These are phyloP conservation scores for Epinotia demarniana DNA, from an alignment of 2,888 invertebrate species.

Conservation along the genomic window DNA sequence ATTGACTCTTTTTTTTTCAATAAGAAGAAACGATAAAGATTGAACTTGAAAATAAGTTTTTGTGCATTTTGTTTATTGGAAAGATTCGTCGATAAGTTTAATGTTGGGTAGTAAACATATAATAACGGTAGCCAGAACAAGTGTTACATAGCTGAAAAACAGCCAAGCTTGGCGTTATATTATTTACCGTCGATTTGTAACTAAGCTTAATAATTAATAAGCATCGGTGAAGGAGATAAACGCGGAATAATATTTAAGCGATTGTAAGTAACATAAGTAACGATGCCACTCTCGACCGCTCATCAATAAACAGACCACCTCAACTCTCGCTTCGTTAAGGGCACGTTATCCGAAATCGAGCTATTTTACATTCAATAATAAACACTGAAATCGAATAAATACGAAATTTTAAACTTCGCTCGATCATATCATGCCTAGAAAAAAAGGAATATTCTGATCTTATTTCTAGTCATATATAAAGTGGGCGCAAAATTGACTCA, in stretches of 20 bases:
- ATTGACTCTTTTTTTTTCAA: slow-evolving; percentile 23
- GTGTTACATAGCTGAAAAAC: not conserved
- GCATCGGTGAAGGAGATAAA: slow-evolving; percentile 1
- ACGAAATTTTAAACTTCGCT: no score
- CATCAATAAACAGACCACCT: slow-evolving; percentile 24
- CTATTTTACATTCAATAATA: no score
- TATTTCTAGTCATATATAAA: no score
- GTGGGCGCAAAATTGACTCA: no score
- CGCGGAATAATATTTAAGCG: slow-evolving; percentile 3
- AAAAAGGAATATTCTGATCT: no score
- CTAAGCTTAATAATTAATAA: not conserved
- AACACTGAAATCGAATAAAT: no score
- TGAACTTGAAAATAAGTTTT: not conserved
- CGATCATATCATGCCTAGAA: no score
- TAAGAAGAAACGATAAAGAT: slow-evolving; percentile 24
- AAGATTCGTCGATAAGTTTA: slow-evolving; percentile 1
- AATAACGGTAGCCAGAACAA: not conserved
- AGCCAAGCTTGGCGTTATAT: not conserved
- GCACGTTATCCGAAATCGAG: no score
- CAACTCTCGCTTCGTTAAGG: slow-evolving; percentile 59
- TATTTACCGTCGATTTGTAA: not conserved
- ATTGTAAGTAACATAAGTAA: not conserved
- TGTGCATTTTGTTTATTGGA: slow-evolving; percentile 17
- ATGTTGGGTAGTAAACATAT: not conserved
- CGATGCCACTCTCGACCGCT: not conserved